Evolutionary conservation across 2,113 vertebrate genomes (phyloP).

Genomic region (Raphicerus campestris): DNA sequence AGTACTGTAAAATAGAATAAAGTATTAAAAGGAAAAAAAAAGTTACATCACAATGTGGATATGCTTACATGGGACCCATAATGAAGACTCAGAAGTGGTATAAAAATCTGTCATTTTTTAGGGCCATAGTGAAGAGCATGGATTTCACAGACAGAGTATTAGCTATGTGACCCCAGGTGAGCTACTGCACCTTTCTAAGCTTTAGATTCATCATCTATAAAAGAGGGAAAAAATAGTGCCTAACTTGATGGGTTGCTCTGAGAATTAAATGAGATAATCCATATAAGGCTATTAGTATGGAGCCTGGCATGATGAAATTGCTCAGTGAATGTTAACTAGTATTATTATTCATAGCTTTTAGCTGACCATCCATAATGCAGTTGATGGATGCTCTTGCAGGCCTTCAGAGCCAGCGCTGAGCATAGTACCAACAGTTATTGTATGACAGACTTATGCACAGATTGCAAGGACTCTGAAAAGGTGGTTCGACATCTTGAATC

Average conservation of each 20-base stretch:
- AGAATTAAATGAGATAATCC: background rate
- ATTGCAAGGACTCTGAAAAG: conserved; percentile 37
- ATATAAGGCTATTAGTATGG: background rate
- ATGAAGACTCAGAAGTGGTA: background rate
- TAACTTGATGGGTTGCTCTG: background rate
- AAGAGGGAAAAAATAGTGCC: background rate
- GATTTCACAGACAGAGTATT: background rate
- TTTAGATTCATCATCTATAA: background rate
- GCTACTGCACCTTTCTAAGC: background rate
- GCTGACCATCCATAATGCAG: background rate
- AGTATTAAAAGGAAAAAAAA: too few species aligned
- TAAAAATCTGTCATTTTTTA: background rate
- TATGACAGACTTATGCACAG: conserved; percentile 28
- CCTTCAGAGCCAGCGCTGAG: background rate
- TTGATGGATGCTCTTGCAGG: background rate
- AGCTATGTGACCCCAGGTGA: background rate
- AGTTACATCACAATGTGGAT: background rate
- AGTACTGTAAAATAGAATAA: too few species aligned
- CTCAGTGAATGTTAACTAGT: background rate
- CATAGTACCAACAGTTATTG: background rate
- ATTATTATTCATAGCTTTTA: background rate
- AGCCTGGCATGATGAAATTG: background rate
- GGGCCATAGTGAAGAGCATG: background rate
- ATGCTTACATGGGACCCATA: background rate
- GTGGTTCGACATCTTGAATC: conserved; percentile 42